These are phyloP conservation scores for Anoplophora glabripennis DNA, from an alignment of 1,140 invertebrate genomes.

Conservation along the genomic window DNA sequence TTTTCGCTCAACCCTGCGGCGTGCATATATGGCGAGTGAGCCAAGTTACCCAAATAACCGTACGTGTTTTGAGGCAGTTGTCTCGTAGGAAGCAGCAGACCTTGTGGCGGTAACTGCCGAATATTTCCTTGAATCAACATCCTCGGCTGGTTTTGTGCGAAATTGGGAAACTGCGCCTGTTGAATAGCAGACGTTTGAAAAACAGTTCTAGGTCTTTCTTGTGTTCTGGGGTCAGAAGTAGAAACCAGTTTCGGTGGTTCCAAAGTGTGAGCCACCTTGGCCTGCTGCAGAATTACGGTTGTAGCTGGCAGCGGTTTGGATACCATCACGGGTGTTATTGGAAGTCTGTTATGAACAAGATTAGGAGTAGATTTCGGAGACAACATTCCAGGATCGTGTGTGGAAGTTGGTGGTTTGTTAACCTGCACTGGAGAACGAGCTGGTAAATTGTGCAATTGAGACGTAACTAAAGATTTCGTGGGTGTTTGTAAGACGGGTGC, in stretches of 20 bases:
- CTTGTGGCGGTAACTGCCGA: slow-evolving; percentile 20
- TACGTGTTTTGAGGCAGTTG: slow-evolving; percentile 19
- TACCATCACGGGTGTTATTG: slow-evolving; percentile 56
- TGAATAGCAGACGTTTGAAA: slow-evolving; percentile 29
- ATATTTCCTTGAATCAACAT: slow-evolving; percentile 35
- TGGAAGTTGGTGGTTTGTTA: slow-evolving; percentile 11
- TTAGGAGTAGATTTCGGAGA: slow-evolving; percentile 27
- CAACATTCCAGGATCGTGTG: slow-evolving; percentile 6
- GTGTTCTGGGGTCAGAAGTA: slow-evolving; percentile 18
- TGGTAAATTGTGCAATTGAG: slow-evolving; percentile 33
- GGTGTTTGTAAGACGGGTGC: neutral
- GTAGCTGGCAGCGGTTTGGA: slow-evolving; percentile 55
- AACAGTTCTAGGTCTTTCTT: slow-evolving; percentile 34
- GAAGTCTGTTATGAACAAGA: slow-evolving; percentile 42
- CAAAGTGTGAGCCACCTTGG: slow-evolving; percentile 39
- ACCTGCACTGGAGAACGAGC: slow-evolving; percentile 33
- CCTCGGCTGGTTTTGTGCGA: slow-evolving; percentile 18
- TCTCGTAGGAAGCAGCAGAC: slow-evolving; percentile 28
- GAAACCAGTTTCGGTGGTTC: slow-evolving; percentile 37
- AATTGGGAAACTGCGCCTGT: slow-evolving; percentile 22
- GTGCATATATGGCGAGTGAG: slow-evolving; percentile 16
- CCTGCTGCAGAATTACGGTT: slow-evolving; percentile 52
- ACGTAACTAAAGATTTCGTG: slow-evolving; percentile 12
- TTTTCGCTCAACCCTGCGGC: slow-evolving; percentile 1
- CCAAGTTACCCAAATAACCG: slow-evolving; percentile 22